Conservation (phyloP, 1,140 invertebrate genomes). For the Melipona quadrifasciata region DNA sequence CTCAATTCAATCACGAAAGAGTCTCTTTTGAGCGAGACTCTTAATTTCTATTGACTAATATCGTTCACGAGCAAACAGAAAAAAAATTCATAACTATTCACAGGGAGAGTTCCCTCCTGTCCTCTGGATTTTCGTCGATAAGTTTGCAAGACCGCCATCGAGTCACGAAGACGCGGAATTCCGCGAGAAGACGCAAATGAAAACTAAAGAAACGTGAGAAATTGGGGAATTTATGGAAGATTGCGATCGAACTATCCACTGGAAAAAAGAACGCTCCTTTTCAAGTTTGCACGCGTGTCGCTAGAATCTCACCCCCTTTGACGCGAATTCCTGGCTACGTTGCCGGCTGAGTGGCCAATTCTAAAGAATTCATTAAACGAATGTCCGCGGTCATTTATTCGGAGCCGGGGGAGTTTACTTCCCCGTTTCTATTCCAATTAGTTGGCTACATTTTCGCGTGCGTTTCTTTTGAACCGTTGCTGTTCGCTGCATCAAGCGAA, state of each 20-base stretch:
- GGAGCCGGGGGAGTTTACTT: background rate
- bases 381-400: constrained; percentile 19
- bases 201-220: background rate
- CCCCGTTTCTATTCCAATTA: constrained; percentile 23
- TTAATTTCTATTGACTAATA: background rate
- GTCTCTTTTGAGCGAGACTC: background rate
- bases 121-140: background rate
- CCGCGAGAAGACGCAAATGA: background rate
- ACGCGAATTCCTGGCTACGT: background rate
- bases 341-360: background rate
- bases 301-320: background rate
- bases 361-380: constrained; percentile 42
- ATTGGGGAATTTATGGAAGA: background rate
- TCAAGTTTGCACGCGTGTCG: background rate
- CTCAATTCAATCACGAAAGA: background rate
- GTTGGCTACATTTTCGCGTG: constrained; percentile 30
- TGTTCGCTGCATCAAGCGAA: constrained; percentile 26
- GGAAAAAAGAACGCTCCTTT: background rate
- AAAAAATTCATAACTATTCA: background rate
- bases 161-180: constrained; percentile 6
- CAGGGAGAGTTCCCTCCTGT: background rate
- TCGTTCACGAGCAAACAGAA: background rate
- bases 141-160: background rate
- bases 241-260: background rate
- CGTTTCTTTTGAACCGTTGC: background rate